phyloP scores from a whole-genome alignment of 2,888 invertebrate species.

The Heliconius cydno region DNA sequence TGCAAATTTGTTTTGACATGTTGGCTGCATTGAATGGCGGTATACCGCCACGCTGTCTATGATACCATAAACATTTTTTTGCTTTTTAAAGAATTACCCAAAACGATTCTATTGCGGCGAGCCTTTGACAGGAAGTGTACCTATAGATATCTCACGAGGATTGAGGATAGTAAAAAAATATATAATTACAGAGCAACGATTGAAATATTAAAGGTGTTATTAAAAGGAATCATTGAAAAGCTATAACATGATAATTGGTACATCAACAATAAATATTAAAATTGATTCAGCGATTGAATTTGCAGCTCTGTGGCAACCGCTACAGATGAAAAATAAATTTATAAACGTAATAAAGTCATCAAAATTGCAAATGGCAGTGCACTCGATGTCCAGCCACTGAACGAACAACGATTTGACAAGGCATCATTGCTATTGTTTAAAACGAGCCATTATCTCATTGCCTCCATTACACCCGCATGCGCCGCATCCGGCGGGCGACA shows the following conservation, averaged over 20 bases:
- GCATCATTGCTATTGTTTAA: conserved; percentile 72
- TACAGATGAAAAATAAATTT: conserved; percentile 11
- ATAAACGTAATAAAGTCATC: conserved; percentile 26
- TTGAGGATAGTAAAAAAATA: conserved; percentile 73
- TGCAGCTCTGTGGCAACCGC: background rate
- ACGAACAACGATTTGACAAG: conserved; percentile 60
- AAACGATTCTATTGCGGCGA: conserved; percentile 67
- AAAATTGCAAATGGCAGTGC: conserved; percentile 51
- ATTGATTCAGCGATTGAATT: background rate
- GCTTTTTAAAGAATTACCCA: conserved; percentile 61
- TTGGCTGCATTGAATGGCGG: conserved; percentile 63
- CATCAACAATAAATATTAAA: background rate
- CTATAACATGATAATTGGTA: conserved; percentile 5
- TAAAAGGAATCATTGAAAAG: conserved; percentile 41
- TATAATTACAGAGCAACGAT: conserved; percentile 79
- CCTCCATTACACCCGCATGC: conserved; percentile 76
- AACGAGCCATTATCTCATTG: conserved; percentile 75
- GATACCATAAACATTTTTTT: conserved; percentile 75
- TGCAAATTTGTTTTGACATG: conserved; percentile 74
- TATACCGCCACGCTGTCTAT: conserved; percentile 59
- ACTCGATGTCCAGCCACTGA: conserved; percentile 52
- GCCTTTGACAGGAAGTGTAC: conserved; percentile 72
- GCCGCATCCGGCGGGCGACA: conserved; percentile 68
- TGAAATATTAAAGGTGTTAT: conserved; percentile 55
- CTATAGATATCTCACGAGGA: conserved; percentile 80